Evolutionary conservation across 2,888 invertebrate species (phyloP).

Genomic region (Eristalis intricaria): DNA sequence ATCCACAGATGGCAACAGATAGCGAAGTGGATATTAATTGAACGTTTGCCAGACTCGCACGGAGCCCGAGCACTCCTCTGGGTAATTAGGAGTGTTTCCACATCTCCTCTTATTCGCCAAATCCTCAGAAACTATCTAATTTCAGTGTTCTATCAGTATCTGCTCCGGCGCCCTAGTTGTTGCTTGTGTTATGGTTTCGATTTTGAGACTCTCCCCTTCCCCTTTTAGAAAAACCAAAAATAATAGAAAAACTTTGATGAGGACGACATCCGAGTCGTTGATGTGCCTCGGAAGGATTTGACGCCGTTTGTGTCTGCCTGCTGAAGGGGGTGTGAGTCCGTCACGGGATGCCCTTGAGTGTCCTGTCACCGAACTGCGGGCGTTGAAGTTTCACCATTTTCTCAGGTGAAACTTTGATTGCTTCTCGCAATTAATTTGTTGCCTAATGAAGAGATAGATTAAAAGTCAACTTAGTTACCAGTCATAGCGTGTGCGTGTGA

Average conservation of each 20-base stretch:
- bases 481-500: neutral
- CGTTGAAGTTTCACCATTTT: constrained; percentile 1
- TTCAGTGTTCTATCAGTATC: neutral
- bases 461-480: constrained; percentile 24
- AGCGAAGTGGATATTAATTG: neutral
- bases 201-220: neutral
- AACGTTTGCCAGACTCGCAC: neutral
- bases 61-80: neutral
- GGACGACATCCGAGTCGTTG: neutral
- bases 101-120: neutral
- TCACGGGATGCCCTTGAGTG: neutral
- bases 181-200: neutral
- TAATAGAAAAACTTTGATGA: constrained; percentile 55
- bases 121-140: neutral
- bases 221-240: neutral
- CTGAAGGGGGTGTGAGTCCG: neutral
- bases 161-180: neutral
- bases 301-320: neutral
- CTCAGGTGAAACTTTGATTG: constrained; percentile 55
- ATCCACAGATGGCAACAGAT: neutral
- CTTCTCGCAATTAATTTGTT: constrained; percentile 53
- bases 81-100: neutral
- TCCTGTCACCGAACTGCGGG: neutral
- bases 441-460: constrained; percentile 43
- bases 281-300: neutral